Conservation (phyloP, 2,113 vertebrate species). For the Drymodes brunneopygia region DNA sequence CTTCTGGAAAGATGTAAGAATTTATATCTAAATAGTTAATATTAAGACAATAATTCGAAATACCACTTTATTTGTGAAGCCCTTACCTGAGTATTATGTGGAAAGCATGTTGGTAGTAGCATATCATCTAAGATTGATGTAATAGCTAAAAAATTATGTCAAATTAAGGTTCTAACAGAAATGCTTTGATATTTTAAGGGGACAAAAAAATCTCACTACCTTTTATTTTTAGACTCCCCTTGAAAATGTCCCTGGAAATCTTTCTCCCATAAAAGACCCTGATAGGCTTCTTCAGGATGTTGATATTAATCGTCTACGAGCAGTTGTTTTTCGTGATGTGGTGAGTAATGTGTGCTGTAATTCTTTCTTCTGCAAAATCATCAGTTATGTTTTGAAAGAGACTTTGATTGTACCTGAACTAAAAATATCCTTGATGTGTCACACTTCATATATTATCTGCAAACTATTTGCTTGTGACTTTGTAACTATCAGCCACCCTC, state of each 20-base stretch:
- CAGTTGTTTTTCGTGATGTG: conserved; percentile 95
- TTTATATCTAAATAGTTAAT: not conserved
- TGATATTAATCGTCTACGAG: conserved; percentile 93
- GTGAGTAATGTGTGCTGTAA: conserved; percentile 71
- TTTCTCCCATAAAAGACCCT: conserved; percentile 92
- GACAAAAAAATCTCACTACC: not conserved
- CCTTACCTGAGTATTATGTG: not conserved
- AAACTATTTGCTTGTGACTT: not conserved
- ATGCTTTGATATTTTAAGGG: not conserved
- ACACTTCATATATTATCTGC: not conserved
- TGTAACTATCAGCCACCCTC: not conserved
- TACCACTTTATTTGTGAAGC: not conserved
- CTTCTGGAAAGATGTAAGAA: not conserved
- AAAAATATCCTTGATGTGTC: not conserved
- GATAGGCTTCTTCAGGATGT: conserved; percentile 95
- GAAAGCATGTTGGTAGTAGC: not conserved
- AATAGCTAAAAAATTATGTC: not conserved
- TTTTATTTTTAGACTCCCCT: conserved; percentile 77
- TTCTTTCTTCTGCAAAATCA: not conserved
- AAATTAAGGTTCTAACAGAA: not conserved
- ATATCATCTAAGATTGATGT: not conserved
- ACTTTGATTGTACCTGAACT: not conserved
- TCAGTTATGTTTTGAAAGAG: not conserved
- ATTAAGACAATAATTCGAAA: not conserved
- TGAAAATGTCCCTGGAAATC: conserved; percentile 84